phyloP scores from a whole-genome alignment of 1,140 invertebrate genomes.

The Drosophila busckii region DNA sequence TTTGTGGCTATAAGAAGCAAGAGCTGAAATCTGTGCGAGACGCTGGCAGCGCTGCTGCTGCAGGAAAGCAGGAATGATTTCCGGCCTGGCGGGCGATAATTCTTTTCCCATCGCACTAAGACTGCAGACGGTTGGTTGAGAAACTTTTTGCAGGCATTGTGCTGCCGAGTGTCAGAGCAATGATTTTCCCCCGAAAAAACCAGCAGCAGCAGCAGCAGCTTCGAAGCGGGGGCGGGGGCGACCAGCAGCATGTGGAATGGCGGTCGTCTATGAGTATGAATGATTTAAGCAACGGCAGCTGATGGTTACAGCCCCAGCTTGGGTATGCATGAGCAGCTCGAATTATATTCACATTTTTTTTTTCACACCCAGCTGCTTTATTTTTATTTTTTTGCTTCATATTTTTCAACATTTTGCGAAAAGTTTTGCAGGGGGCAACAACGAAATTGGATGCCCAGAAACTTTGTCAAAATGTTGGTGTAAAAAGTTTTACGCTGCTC shows the following conservation, averaged over 20 bases:
- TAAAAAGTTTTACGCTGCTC: conserved; percentile 38
- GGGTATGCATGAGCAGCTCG: conserved; percentile 18
- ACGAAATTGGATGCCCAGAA: conserved; percentile 40
- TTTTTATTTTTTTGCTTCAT: conserved; percentile 4
- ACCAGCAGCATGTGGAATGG: too few relatives aligned
- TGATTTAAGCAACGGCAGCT: conserved; percentile 50
- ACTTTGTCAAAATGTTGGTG: conserved; percentile 68
- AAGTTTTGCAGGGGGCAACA: conserved; percentile 9
- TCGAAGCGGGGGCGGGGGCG: too few relatives aligned
- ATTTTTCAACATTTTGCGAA: conserved; percentile 38
- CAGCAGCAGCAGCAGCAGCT: too few relatives aligned
- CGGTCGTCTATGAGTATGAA: conserved; percentile 38
- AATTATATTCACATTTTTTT: conserved; percentile 54
- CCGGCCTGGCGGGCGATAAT: conserved; percentile 56
- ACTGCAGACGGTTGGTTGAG: conserved; percentile 17
- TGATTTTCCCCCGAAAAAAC: conserved; percentile 23
- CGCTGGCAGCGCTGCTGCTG: too few relatives aligned
- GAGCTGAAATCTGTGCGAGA: conserved; percentile 28
- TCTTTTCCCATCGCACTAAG: conserved; percentile 42
- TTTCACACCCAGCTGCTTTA: conserved; percentile 1
- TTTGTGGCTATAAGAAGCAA: conserved; percentile 35
- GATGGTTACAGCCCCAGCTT: neutral
- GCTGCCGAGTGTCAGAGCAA: conserved; percentile 37
- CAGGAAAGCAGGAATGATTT: conserved; percentile 66
- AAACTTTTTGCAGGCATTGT: conserved; percentile 64